Percentiles rank a stretch among this genome's conserved stretches.
Evolutionary conservation across 2,888 invertebrate genomes (phyloP).

Genomic region (Biston betularia): DNA sequence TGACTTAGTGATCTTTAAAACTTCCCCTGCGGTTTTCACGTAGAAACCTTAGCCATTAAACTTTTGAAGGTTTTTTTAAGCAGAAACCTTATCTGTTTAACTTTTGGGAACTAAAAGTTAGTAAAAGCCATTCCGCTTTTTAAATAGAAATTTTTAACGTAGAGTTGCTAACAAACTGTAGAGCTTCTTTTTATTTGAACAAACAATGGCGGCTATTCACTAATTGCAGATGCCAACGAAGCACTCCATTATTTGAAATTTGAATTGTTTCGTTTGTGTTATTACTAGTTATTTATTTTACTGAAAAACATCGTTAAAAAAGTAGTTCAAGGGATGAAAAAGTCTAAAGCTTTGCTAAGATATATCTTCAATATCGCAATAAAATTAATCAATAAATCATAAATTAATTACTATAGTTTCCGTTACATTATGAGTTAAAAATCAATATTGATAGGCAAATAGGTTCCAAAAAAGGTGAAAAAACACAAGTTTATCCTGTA

Average conservation of each 20-base stretch:
- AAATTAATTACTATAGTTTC: too few relatives aligned
- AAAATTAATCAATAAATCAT: too few relatives aligned
- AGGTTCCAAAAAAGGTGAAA: too few relatives aligned
- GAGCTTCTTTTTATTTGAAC: constrained; percentile 20
- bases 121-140: background rate
- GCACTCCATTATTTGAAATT: constrained; percentile 21
- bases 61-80: background rate
- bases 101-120: background rate
- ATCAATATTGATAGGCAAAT: too few relatives aligned
- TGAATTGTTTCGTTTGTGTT: constrained; percentile 10
- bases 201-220: constrained; percentile 33
- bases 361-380: too few relatives aligned
- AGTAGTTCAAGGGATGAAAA: too few relatives aligned
- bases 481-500: too few relatives aligned
- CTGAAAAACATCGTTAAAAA: background rate
- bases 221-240: constrained; percentile 39
- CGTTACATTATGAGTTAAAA: too few relatives aligned
- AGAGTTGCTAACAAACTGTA: constrained; percentile 10
- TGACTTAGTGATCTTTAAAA: too few relatives aligned
- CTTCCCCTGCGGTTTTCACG: too few relatives aligned
- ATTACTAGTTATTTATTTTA: constrained; percentile 23
- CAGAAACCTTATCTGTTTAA: background rate
- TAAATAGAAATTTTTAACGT: background rate
- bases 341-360: too few relatives aligned
- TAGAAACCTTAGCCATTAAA: too few relatives aligned